Evolutionary conservation across 1,140 invertebrate species (phyloP).

Genomic region (Neodiprion pinetum): DNA sequence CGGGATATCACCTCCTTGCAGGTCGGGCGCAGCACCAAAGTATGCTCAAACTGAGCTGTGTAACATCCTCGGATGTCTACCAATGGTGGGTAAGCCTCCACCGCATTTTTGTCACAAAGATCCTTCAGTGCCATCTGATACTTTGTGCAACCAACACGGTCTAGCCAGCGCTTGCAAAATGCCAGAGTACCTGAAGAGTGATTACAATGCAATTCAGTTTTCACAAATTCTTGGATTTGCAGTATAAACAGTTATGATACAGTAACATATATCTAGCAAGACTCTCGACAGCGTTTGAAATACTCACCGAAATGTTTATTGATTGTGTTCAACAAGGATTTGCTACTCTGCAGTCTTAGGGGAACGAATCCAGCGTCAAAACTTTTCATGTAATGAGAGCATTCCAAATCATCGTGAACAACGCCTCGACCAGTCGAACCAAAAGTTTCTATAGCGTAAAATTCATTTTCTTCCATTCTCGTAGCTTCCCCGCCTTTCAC

Average conservation of each 20-base stretch:
- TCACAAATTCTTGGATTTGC: neutral
- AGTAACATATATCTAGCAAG: too few species aligned
- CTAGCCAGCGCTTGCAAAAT: conserved; percentile 98
- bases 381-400: conserved; percentile 99
- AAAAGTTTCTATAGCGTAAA: conserved; percentile 99
- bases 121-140: conserved; percentile 99
- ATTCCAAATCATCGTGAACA: conserved; percentile 99
- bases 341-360: conserved; percentile 89
- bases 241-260: neutral
- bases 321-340: conserved; percentile 91
- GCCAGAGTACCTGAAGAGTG: conserved; percentile 80
- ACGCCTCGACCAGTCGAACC: conserved; percentile 96
- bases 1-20: conserved; percentile 98
- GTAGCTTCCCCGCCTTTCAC: conserved; percentile 98
- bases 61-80: conserved; percentile 98
- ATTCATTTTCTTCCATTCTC: conserved; percentile 98
- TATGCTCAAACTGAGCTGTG: conserved; percentile 99
- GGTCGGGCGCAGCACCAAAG: conserved; percentile 95
- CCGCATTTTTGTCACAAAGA: conserved; percentile 94
- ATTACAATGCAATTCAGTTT: neutral
- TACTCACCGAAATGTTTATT: conserved; percentile 90
- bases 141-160: conserved; percentile 94
- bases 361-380: conserved; percentile 94
- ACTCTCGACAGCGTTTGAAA: conserved; percentile 1
- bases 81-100: conserved; percentile 97